Base-by-base conservation (phyloP, 1,140 invertebrate species). In the Bombyx mori region DNA sequence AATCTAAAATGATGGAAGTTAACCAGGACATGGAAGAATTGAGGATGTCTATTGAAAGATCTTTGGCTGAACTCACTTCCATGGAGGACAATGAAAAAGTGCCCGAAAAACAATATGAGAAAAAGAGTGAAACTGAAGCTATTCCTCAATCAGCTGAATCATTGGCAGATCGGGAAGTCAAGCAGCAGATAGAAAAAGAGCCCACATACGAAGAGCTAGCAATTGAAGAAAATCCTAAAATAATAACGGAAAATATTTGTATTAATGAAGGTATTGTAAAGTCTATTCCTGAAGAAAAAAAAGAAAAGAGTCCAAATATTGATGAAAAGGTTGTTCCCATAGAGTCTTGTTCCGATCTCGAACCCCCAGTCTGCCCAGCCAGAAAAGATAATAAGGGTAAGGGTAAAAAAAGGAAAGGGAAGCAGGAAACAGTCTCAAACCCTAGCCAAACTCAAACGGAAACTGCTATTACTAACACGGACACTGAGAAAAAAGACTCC, bases 21-120 rank as follows among this genome's bases (percentile, higher is more conserved):
- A 83, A 78, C 60, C 65, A 76, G 62, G 81, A 82, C 54, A 81
- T 87, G 80, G 79, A 86, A 61, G 79, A 86, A 54, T 63, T 87
- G 43, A 76, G 73, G 48, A 44, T 72, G 9, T 86, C 84, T 8
- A 83, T 87, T 56, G 84, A 87, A 69, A 77, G 70, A 62, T 87
- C 84, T 42, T 68, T 87, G 50, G 81, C 79, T 54, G 82, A 83
- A 54, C 60, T 87, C 9, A 79, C 75, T 10, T 58, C 69, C 26
- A 66, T 83, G 49, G 80, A 87, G 70, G 79, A 75, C 64, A 62
- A 51, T 52, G 78, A 84, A 57, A 57, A 66, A 42, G 65, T 70
- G 51, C 46, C 64, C 22, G 71, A 75, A 62, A 75, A 70, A 50
- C 35, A 71, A 59, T 67, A 63, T 65, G 64, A 63, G 52, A 54